Base-by-base conservation (phyloP, 37 sponge, comb jelly and placozoan genomes). In the Bolinopsis microptera region DNA sequence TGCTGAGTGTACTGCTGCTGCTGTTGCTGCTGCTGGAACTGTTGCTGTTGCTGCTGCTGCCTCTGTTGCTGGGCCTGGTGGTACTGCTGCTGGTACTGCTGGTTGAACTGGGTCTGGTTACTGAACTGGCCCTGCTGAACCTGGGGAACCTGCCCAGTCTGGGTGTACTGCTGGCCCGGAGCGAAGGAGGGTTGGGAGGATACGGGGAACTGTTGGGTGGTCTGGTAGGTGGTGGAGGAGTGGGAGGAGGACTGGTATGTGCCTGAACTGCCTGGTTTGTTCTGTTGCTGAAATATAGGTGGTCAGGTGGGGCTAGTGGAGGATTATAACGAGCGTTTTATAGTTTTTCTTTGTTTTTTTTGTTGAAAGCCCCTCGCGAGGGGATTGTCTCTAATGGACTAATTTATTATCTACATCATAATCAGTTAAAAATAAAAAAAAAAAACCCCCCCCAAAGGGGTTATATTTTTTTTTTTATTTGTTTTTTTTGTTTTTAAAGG, bases 161-260 rank as follows among this genome's bases (percentile, higher is more conserved):
- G 33, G 18, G 3, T 27, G 61, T 34, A 86, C 90, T 86, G 90
- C 48, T 86, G 90, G 0, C 90, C 61, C 21, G 26, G 9, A 18
- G 41, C 38, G 61, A 86, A 86, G 27, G 41, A 41, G 61, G 90
- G 90, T 24, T 86, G 90, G 61, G 61, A 41, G 41, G 61, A 38
- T 2, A 32, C 80, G 0, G 33, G 27, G 61, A 41, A 41, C 35
- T 86, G 90, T 22, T 39, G 61, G 16, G 90, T 16, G 61, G 41
- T 18, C 90, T 86, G 90, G 61, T 86, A 86, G 27, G 36, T 41
- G 41, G 8, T 86, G 90, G 90, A 36, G 23, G 90, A 38, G 90
- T 86, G 90, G 27, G 90, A 86, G 48, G 38, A 36, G 61, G 90
- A 86, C 61, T 86, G 90, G 90, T 86, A 86, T 8, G 90, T 34